Evolutionary conservation across 2,113 vertebrate genomes (phyloP), one percentile per base, ranked within the genome.

Genomic region (Oryctolagus cuniculus): DNA sequence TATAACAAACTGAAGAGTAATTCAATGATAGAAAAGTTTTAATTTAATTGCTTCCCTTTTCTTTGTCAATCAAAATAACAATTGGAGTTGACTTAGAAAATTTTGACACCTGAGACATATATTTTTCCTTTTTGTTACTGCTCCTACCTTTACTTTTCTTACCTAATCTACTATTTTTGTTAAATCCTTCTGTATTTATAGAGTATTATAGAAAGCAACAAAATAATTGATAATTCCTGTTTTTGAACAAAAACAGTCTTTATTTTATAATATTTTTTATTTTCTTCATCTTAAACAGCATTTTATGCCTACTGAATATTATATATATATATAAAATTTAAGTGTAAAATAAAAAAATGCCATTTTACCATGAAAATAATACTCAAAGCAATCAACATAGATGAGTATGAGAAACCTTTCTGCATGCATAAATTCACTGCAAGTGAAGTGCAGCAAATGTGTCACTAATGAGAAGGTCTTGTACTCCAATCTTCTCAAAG

Each of bases 391-490:
- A 88, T 21, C 4, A 49, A 24, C 58, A 85, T n/a, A 86, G 9
- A 27, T 38, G 17, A 16, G 72, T 72, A 16, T 70, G 34, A 61
- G 22, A 0, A n/a, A 3, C 44, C 4, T 22, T 86, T 49, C 49
- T 21, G 15, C 15, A 29, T 24, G 17, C 55, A 25, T 36, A 64
- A 93, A 70, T 89, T 67, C 22, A 67, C 13, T 69, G 6, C 4
- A 80, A 51, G 27, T 72, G 3, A 31, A 93, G 15, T 90, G 29
- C 16, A 75, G 9, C 75, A 29, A 61, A 81, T 77, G 58, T 88
- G 24, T 77, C 72, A 72, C 69, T 93, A 11, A 66, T 66, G 22
- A 89, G 6, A 80, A 72, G 34, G 78, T 24, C 24, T 91, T 93
- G 1, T 8, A 19, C 31, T 12, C 19, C 10, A 12, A 8, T 61